A percentile compares a stretch with the other conserved stretches of the same genome.
Conservation (phyloP, 2,888 invertebrate genomes). For the Ditula angustiorana region DNA sequence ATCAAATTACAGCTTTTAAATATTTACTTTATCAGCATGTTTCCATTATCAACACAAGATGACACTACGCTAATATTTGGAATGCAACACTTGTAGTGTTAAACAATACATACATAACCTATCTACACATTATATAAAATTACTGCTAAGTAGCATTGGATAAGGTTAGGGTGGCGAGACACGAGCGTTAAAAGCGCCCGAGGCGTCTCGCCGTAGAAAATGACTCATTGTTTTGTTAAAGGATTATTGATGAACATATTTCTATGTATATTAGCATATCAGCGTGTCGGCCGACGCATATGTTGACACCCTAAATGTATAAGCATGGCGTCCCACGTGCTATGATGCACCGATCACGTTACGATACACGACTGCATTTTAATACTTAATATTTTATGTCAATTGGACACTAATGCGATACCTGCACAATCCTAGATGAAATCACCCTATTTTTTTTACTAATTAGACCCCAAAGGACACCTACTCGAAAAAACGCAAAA, state of each 20-base stretch:
- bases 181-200: slow-evolving; percentile 14
- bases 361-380: slow-evolving; percentile 52
- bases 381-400: slow-evolving; percentile 21
- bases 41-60: slow-evolving; percentile 7
- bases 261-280: slow-evolving; percentile 21
- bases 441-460: not conserved
- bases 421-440: slow-evolving; percentile 20
- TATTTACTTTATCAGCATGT: slow-evolving; percentile 6
- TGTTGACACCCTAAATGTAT: slow-evolving; percentile 50
- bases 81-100: slow-evolving; percentile 21
- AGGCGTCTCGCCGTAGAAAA: slow-evolving; percentile 1
- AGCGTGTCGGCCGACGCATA: slow-evolving; percentile 41
- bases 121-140: slow-evolving; percentile 11
- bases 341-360: slow-evolving; percentile 50
- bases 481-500: too few species aligned
- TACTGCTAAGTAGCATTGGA: slow-evolving; percentile 29
- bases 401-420: slow-evolving; percentile 27
- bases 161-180: slow-evolving; percentile 32
- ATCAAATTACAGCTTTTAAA: slow-evolving; percentile 16
- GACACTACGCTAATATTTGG: slow-evolving; percentile 18
- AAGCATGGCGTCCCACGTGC: slow-evolving; percentile 59
- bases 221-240: slow-evolving; percentile 17
- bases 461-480: not conserved
- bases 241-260: slow-evolving; percentile 17
- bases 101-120: slow-evolving; percentile 31